Evolutionary conservation across 2,888 invertebrate species (phyloP), one percentile per base, ranked within the genome.

Genomic region (Mantis religiosa): DNA sequence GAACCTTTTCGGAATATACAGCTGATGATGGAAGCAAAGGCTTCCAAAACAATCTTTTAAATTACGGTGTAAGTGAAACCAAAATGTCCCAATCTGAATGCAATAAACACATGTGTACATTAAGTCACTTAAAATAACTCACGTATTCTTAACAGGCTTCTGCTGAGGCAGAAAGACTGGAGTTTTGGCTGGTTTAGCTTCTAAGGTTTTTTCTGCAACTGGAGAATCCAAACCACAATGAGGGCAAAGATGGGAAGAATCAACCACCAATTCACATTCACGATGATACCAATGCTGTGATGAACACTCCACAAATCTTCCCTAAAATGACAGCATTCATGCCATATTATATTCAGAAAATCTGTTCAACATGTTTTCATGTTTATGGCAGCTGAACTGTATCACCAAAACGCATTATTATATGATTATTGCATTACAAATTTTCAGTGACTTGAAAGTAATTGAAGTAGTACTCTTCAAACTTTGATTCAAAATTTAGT

Each of bases 261-360:
- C 92, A 14, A 92, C 92, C 91, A 94, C 93, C n/a, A 95, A 92
- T 25, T 96, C 96, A 92, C 98, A 98, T 89, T 96, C 96, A 89
- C 96, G 94, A 93, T 98, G 98, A 93, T 97, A 98, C 91, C 97
- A 95, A 93, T 98, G 98, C 28, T 95, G 95, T 89, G 95, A 94
- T 87, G 95, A 95, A 93, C 98, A 98, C 91, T 97, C 96, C 91
- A 96, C 95, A 94, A 98, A 98, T 91, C 95, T 95, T 6, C 98
- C 98, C 97, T 97, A 93, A 15, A 90, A 88, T n/a, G 34, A 28
- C 8, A 28, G 7, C 83, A 83, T 83, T 20, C 28, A 28, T 25
- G 12, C 28, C 28, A 83, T 6, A 83, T 27, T 27, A 83, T 41
- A 41, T 6, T 34, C 8, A 8, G 8, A 8, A 34, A 34, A 34